Conservation (phyloP, 2,113 vertebrate species). For the Callipepla squamata region DNA sequence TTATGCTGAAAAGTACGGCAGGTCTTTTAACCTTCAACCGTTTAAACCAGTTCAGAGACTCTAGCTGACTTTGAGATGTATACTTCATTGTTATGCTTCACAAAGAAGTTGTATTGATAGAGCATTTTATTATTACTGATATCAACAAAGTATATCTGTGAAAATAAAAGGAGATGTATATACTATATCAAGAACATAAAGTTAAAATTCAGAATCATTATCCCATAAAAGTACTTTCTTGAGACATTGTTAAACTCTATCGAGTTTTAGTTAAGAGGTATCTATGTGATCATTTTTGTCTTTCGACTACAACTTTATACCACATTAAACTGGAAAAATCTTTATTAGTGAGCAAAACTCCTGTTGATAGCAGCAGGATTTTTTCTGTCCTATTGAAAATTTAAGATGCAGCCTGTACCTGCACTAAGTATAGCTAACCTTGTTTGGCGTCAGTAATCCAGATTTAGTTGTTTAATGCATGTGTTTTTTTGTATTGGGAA, state of each 20-base stretch:
- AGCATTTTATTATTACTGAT: background rate
- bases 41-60: background rate
- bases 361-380: background rate
- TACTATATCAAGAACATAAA: background rate
- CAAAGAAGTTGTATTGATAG: background rate
- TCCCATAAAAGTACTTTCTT: background rate
- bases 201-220: background rate
- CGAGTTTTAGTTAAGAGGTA: background rate
- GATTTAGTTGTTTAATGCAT: background rate
- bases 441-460: background rate
- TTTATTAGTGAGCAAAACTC: background rate
- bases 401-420: background rate
- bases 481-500: background rate
- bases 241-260: background rate
- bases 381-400: background rate
- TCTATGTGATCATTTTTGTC: background rate
- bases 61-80: background rate
- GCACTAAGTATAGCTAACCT: background rate
- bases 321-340: background rate
- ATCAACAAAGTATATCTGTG: background rate
- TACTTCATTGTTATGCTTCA: background rate
- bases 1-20: background rate
- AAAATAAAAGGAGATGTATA: background rate
- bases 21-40: background rate
- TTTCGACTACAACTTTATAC: background rate